These are phyloP conservation scores for Thalpophila matura DNA, from an alignment of 2,888 invertebrate genomes.

Conservation along the genomic window DNA sequence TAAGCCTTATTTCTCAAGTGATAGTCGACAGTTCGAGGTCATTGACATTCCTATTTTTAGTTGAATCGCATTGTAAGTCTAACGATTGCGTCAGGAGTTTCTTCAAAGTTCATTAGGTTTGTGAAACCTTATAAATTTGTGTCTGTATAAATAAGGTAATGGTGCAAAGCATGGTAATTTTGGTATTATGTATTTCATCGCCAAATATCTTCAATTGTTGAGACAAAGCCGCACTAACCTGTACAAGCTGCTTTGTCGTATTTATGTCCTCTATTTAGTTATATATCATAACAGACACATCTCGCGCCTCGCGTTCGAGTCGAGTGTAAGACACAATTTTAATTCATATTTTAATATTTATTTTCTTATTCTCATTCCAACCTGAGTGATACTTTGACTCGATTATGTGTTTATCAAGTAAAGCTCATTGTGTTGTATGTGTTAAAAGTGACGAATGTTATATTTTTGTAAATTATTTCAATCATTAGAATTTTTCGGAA, in stretches of 20 bases:
- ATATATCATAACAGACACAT: slow-evolving; percentile 45
- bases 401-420: slow-evolving; percentile 73
- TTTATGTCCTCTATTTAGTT: slow-evolving; percentile 48
- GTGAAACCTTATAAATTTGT: slow-evolving; percentile 74
- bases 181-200: slow-evolving; percentile 69
- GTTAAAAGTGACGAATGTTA: slow-evolving; percentile 79
- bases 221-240: slow-evolving; percentile 57
- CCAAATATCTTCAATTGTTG: slow-evolving; percentile 60
- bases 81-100: slow-evolving; percentile 65
- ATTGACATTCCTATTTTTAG: no score
- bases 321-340: slow-evolving; percentile 61
- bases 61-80: no score
- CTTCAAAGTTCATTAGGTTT: slow-evolving; percentile 70
- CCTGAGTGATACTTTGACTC: slow-evolving; percentile 80
- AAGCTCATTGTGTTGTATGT: slow-evolving; percentile 83
- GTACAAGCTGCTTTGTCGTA: slow-evolving; percentile 60
- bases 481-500: slow-evolving; percentile 73
- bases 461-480: slow-evolving; percentile 87
- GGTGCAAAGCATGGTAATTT: slow-evolving; percentile 79
- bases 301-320: slow-evolving; percentile 54
- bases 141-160: slow-evolving; percentile 78
- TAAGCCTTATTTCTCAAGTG: no score
- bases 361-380: slow-evolving; percentile 86
- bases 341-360: slow-evolving; percentile 74
- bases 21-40: no score